Evolutionary conservation across 2,797 vertebrate species (phyloP), one percentile per base, ranked within the genome.

Genomic region (Sphenopsis melanotis): DNA sequence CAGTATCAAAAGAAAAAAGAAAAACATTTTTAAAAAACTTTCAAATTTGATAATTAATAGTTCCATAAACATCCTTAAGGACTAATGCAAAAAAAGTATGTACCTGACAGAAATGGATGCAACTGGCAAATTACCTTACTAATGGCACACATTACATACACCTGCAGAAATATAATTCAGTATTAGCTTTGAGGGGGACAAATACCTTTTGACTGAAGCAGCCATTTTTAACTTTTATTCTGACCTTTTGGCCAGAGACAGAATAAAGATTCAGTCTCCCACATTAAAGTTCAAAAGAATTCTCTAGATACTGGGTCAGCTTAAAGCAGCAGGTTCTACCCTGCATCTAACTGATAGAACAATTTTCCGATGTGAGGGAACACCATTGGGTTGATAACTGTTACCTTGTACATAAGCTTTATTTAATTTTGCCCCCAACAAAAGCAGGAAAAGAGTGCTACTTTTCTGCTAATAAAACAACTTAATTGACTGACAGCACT

Each of bases 101-200:
- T 98, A 98, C 97, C 97, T 98, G 97, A 97, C 97, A 98, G 97
- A 97, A 97, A 98, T 96, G 94, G 97, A 97, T 97, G 96, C 96
- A 98, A 98, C 97, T 97, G 97, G 96, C 96, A 97, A 98, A 98
- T 97, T 98, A 98, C 96, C 97, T 97, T 98, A 98, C 96, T 98
- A 98, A 97, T 97, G 97, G 97, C 97, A 97, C 96, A 97, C 95
- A 97, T 97, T 98, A 98, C 96, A 98, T 96, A 98, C 91, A 97
- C 97, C 96, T 97, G 97, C 97, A 97, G 97, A 98, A 98, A 98
- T 98, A 97, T 96, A 98, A 98, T 97, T 96, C 95, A 97, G 95
- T 96, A 97, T 98, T 97, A 97, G 97, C 96, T 98, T 98, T 96
- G 75, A 97, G 96, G 97, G 97, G 96, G 94, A 98, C 89, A 97